These are phyloP conservation scores for Cetoscarus ocellatus DNA, from an alignment of 2,797 vertebrate genomes.

Conservation along the genomic window DNA sequence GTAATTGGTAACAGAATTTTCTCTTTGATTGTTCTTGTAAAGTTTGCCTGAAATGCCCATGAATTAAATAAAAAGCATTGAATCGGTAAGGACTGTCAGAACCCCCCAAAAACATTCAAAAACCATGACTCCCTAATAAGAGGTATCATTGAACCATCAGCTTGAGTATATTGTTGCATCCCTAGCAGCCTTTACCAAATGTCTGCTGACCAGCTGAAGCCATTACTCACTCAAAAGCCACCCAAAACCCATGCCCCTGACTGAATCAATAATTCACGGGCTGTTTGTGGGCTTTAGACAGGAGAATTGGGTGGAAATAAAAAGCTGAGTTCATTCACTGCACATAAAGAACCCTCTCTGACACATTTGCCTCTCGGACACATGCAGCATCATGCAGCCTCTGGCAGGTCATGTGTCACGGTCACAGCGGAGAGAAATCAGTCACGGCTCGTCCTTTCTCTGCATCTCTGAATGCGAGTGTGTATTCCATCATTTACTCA, in stretches of 20 bases:
- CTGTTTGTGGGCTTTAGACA: constrained; percentile 9
- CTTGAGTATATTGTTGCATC: too few relatives aligned
- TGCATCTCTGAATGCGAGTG: constrained; percentile 18
- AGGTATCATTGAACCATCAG: too few relatives aligned
- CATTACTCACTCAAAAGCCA: not conserved
- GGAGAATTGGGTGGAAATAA: constrained; percentile 1
- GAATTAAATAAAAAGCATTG: too few relatives aligned
- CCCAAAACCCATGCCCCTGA: constrained; percentile 5
- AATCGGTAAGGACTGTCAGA: too few relatives aligned
- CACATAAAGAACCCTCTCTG: constrained; percentile 34
- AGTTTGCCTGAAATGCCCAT: too few relatives aligned
- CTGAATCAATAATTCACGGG: constrained; percentile 27
- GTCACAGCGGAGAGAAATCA: constrained; percentile 35
- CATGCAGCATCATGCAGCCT: constrained; percentile 34
- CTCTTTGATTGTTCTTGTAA: too few relatives aligned
- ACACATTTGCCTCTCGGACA: constrained; percentile 36
- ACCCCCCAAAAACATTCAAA: too few relatives aligned
- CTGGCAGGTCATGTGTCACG: constrained; percentile 47
- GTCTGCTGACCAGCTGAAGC: not conserved
- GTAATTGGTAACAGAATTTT: too few relatives aligned
- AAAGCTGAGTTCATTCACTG: constrained; percentile 21
- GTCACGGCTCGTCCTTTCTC: constrained; percentile 13
- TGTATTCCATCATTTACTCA: constrained; percentile 35
- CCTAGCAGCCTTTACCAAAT: not conserved
- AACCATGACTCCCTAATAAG: too few relatives aligned